Conservation (phyloP, 2,113 vertebrate genomes). For the Eonycteris spelaea region DNA sequence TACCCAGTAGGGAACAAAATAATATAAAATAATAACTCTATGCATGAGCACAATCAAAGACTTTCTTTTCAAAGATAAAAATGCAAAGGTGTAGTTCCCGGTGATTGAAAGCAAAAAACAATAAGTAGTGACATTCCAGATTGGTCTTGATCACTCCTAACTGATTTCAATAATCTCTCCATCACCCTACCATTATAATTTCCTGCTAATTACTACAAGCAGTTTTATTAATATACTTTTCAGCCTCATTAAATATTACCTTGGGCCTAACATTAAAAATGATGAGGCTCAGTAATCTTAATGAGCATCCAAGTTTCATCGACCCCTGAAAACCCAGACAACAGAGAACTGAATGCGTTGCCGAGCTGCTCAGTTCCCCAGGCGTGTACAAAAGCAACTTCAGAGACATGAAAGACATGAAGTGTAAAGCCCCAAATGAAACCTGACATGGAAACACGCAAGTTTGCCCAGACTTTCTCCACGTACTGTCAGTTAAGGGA, state of each 20-base stretch:
- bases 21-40: conserved; percentile 35
- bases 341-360: conserved; percentile 9
- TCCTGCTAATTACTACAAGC: conserved; percentile 81
- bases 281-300: conserved; percentile 79
- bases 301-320: conserved; percentile 71
- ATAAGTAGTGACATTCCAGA: conserved; percentile 37
- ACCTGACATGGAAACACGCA: neutral
- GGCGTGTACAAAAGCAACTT: conserved; percentile 1
- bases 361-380: neutral
- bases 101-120: conserved; percentile 60
- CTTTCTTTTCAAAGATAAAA: neutral
- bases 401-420: conserved; percentile 37
- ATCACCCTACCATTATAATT: conserved; percentile 68
- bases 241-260: conserved; percentile 83
- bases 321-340: conserved; percentile 57
- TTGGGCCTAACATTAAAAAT: conserved; percentile 82
- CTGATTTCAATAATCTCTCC: conserved; percentile 64
- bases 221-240: conserved; percentile 86
- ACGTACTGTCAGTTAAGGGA: neutral
- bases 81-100: neutral
- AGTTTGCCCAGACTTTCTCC: neutral
- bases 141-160: conserved; percentile 56
- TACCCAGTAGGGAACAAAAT: neutral
- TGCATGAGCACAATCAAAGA: conserved; percentile 41
- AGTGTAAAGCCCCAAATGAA: neutral